Conservation (phyloP, 1,140 invertebrate genomes). For the Ceratina australensis region DNA sequence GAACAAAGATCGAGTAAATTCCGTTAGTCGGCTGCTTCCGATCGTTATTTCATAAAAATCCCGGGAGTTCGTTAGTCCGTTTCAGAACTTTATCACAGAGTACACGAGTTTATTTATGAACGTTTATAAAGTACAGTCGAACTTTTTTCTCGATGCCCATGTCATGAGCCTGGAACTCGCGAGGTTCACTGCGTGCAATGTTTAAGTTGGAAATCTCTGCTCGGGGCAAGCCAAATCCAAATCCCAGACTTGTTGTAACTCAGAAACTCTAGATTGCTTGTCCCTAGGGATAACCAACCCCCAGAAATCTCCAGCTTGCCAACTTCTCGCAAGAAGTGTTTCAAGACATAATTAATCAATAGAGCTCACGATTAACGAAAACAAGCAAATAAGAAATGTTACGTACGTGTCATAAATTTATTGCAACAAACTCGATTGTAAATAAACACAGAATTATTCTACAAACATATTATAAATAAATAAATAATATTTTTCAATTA, state of each 20-base stretch:
- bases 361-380: background rate
- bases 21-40: background rate
- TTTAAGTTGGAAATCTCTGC: slow-evolving; percentile 1
- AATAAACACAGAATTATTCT: too few species aligned
- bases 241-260: background rate
- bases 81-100: too few species aligned
- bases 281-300: background rate
- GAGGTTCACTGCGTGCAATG: background rate
- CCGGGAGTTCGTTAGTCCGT: too few species aligned
- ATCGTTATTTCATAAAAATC: too few species aligned
- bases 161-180: background rate
- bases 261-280: background rate
- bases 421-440: too few species aligned
- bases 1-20: background rate
- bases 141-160: background rate
- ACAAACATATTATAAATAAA: too few species aligned
- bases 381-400: background rate
- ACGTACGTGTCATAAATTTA: too few species aligned
- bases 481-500: too few species aligned
- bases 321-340: too few species aligned
- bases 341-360: background rate
- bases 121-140: too few species aligned
- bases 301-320: too few species aligned
- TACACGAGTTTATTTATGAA: too few species aligned
- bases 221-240: background rate